Evolutionary conservation across 2,797 vertebrate genomes (phyloP).

Genomic region (Pteropus rufus): DNA sequence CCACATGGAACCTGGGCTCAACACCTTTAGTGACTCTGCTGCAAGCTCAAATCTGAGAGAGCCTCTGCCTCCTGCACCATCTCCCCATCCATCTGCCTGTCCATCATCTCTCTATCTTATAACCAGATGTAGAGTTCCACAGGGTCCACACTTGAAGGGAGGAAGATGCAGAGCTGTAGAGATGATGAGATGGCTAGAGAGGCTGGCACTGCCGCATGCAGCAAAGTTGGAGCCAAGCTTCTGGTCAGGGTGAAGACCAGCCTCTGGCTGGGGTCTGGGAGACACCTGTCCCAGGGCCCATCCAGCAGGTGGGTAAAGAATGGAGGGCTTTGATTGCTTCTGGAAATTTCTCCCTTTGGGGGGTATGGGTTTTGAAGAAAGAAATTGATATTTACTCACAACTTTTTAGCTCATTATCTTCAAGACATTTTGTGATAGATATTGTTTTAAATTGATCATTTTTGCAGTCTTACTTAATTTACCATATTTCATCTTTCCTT

Average conservation of each 20-base stretch:
- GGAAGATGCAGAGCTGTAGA: rapidly evolving
- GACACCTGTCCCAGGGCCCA: not conserved
- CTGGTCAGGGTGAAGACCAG: not conserved
- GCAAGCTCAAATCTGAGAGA: not conserved
- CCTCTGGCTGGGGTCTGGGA: not conserved
- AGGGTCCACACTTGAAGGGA: not conserved
- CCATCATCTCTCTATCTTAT: not conserved
- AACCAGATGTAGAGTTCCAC: not conserved
- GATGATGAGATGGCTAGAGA: rapidly evolving
- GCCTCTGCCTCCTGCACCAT: not conserved
- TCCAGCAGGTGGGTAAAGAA: not conserved
- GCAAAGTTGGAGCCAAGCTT: not conserved
- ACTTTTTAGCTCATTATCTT: not conserved
- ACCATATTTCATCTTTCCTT: not conserved
- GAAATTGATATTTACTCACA: not conserved
- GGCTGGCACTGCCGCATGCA: too few relatives aligned
- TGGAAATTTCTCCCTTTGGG: not conserved
- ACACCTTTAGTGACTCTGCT: not conserved
- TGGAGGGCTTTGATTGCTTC: not conserved
- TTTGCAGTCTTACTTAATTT: not conserved
- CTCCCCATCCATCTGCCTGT: not conserved
- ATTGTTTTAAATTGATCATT: not conserved
- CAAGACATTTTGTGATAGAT: not conserved
- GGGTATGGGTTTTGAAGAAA: not conserved
- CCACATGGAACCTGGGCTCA: rapidly evolving